Evolutionary conservation across 2,113 vertebrate genomes (phyloP), one percentile per base, ranked within the genome.

Genomic region (Microtus pennsylvanicus): DNA sequence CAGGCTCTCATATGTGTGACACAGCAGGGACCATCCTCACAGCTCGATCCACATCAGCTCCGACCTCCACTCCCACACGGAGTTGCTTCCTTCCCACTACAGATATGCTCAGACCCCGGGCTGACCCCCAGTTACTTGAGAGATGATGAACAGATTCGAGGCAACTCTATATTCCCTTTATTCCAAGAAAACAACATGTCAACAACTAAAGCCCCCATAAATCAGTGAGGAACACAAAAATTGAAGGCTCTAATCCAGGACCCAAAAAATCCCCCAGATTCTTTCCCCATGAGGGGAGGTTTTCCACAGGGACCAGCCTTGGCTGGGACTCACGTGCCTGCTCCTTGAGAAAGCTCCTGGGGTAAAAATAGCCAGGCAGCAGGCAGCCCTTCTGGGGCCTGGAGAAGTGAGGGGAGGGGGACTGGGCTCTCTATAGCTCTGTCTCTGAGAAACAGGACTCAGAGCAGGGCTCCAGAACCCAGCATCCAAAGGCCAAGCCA

Each of bases 331-430:
- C 17, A 33, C 0, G 22, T 88, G 55, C 92, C 86, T 77, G 95
- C 96, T 97, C 94, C 96, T 95, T 94, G 94, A 96, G 94, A 95
- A 94, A 95, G 90, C 93, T 96, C 50, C 55, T 86, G 76, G 88
- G 97, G 90, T 97, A 97, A 98, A 97, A 97, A 97, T 97, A 98
- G 92, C 85, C 81, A 5, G 76, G 93, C 95, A 94, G 96, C 89
- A 94, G 89, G 92, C 90, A 0, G 92, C 42, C 89, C 86, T 95
- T 90, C 90, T 96, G 95, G 87, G 94, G 85, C 76, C 63, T 3
- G 1, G 78, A 87, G 74, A 42, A 50, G 91, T 42, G 65, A n/a
- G 52, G 47, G 30, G 72, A 78, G 33, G 61, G 38, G 70, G 30
- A 8, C 65, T 52, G 2, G 69, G 74, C n/a, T 95, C 50, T 69